These are phyloP conservation scores for Ptilonorhynchus violaceus DNA, from an alignment of 2,113 vertebrate species.

Conservation along the genomic window DNA sequence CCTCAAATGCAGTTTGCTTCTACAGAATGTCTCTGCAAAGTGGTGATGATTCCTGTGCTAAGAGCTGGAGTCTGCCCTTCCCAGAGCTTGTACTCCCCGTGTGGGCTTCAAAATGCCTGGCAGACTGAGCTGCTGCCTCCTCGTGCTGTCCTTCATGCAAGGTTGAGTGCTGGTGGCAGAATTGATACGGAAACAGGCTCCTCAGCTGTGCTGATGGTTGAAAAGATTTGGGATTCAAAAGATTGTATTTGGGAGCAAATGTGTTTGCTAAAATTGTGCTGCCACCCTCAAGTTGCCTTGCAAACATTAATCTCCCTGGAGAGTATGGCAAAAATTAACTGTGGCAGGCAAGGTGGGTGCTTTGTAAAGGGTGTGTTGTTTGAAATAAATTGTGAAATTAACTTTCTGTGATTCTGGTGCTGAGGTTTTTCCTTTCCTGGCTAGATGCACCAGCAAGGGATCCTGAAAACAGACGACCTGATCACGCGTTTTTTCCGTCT, in stretches of 20 bases:
- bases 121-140: neutral
- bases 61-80: neutral
- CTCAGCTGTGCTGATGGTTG: neutral
- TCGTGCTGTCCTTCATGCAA: neutral
- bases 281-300: neutral
- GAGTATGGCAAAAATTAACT: neutral
- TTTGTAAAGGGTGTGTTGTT: neutral
- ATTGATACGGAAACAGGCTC: neutral
- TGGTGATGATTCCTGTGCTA: neutral
- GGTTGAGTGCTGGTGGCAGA: neutral
- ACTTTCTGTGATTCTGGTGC: neutral
- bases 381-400: neutral
- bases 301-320: neutral
- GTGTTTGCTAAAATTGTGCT: neutral
- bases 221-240: neutral
- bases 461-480: conserved; percentile 96
- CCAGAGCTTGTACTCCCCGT: neutral
- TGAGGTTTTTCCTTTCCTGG: neutral
- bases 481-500: conserved; percentile 98
- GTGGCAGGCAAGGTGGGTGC: neutral
- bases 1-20: neutral
- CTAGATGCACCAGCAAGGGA: conserved; percentile 99
- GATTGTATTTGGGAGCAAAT: neutral
- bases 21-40: neutral
- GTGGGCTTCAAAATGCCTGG: neutral